Conservation (phyloP, 30 jellyfish, hydroid and myxozoan genomes). For the Haliclystus octoradiatus region DNA sequence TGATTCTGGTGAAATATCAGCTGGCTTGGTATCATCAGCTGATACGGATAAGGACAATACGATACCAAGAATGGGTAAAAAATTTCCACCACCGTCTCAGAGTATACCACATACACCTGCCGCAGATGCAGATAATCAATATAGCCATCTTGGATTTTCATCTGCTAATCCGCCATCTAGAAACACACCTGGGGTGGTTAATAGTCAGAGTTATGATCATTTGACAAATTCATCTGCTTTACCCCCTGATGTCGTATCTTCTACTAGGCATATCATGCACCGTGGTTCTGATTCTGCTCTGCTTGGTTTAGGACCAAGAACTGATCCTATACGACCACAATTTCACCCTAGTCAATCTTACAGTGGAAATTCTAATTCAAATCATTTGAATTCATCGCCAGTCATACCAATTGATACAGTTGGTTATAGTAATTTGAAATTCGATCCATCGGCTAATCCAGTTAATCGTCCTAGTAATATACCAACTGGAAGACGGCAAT, state of each 20-base stretch:
- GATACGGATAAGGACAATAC: not conserved
- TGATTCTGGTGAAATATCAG: not conserved
- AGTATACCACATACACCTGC: not conserved
- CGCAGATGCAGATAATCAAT: not conserved
- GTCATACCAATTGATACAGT: not conserved
- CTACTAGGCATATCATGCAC: not conserved
- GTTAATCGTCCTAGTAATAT: not conserved
- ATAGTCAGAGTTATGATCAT: not conserved
- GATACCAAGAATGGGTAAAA: not conserved
- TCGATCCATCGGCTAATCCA: not conserved
- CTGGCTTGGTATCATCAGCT: not conserved
- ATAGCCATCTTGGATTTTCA: not conserved
- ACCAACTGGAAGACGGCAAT: not conserved
- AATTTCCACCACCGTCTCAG: not conserved
- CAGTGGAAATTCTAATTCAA: not conserved
- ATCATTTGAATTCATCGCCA: not conserved
- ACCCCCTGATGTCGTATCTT: not conserved
- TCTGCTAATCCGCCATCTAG: not conserved
- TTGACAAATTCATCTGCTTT: not conserved
- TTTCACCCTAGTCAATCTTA: not conserved
- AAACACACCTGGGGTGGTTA: not conserved
- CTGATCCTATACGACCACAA: not conserved
- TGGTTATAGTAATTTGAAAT: not conserved
- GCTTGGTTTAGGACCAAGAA: not conserved
- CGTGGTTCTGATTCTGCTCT: constrained; percentile 1